Evolutionary conservation across 2,888 invertebrate genomes (phyloP), one percentile per base, ranked within the genome.

Genomic region (Diadromus collaris): DNA sequence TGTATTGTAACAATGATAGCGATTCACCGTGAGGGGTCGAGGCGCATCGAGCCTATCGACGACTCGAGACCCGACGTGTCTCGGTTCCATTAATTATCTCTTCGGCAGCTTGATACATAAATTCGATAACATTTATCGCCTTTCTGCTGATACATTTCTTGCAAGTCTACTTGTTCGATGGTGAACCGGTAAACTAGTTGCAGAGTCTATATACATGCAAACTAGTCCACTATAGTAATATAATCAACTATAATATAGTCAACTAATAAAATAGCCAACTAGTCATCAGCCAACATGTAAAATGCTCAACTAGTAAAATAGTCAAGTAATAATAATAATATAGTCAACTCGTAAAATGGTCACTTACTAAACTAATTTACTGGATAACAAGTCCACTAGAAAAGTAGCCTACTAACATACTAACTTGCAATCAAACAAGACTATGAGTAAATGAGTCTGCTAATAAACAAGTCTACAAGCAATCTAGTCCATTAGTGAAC

Each of bases 1-100:
- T 83, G 68, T 85, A 80, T 83, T 82, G 84, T 85, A 86, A 87
- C 86, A 88, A 87, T 87, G 86, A 87, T 87, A 87, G 80, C 58
- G 63, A 61, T 56, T 56, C 54, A 74, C 56, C 65, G 72, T 58
- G 58, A 76, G 29, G 48, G 73, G 67, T 34, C 67, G 54, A 51
- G 63, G n/a, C 13, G 63, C 41, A 74, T 69, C 65, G 60, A 38
- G 13, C n/a, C n/a, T n/a, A 10, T 69, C 56, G 44, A 44, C 41
- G 44, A 38, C 32, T 46, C n/a, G 24, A 44, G 21, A 60, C n/a
- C 34, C 34, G 24, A 60, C 34, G 21, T 32, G 19, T 32, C 34
- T n/a, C 34, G 24, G 34, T 19, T 34, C n/a, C 60, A 21, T 38
- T 56, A 29, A 56, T 29, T 56, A n/a, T 29, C 27, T 27, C 27